phyloP scores from a whole-genome alignment of 1,140 invertebrate genomes.

The Anastatus disparis region DNA sequence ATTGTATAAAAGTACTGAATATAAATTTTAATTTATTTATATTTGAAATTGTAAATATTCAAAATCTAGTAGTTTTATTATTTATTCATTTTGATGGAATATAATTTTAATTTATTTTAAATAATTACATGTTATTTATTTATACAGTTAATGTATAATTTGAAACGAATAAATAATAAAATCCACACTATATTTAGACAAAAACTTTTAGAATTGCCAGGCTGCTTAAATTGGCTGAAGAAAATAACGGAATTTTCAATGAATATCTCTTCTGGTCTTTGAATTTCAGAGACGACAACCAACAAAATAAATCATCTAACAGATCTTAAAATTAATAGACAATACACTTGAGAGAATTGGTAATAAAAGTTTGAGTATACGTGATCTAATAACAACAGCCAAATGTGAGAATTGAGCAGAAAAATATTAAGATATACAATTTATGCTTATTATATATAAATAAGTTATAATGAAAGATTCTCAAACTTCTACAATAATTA shows the following conservation, averaged over 20 bases:
- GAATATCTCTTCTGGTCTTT: constrained; percentile 12
- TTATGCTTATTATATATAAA: background rate
- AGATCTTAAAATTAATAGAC: background rate
- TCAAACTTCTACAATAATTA: no score
- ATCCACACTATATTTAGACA: background rate
- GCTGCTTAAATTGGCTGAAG: background rate
- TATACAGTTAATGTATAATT: no score
- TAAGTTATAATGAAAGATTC: constrained; percentile 12
- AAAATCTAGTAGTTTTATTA: background rate
- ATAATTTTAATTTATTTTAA: background rate
- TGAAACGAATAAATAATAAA: no score
- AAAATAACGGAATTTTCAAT: background rate
- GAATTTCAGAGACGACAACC: constrained; percentile 31
- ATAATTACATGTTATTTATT: no score
- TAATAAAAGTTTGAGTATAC: no score
- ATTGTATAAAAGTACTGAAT: no score
- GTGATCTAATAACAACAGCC: no score
- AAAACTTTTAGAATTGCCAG: background rate
- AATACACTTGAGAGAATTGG: no score
- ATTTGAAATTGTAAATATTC: no score
- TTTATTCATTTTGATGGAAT: background rate
- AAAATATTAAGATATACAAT: background rate
- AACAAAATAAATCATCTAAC: constrained; percentile 17
- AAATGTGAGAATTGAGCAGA: no score
- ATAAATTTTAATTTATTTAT: no score